Evolutionary conservation across 2,113 vertebrate species (phyloP).

Genomic region (Chlorocebus sabaeus): DNA sequence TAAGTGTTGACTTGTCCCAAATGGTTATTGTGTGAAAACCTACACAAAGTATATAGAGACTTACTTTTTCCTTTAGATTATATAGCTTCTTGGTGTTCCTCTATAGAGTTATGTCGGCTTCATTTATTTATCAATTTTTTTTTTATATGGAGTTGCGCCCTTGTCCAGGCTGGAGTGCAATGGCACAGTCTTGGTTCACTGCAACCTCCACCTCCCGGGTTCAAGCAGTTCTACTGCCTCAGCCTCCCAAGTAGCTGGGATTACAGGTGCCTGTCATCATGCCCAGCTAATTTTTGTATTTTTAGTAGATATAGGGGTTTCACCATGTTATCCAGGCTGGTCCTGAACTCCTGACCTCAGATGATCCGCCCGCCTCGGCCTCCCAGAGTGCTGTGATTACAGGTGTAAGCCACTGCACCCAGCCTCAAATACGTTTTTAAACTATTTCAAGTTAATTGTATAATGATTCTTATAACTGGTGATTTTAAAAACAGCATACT

Average conservation of each 20-base stretch:
- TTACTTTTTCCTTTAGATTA: neutral
- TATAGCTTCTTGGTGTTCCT: neutral
- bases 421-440: slow-evolving; percentile 10
- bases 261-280: no score
- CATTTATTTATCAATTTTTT: neutral
- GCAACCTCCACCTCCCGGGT: no score
- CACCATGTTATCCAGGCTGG: no score
- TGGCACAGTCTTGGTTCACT: no score
- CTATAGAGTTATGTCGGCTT: neutral
- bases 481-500: neutral
- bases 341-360: no score
- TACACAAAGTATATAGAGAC: neutral
- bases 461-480: neutral
- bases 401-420: no score
- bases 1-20: neutral
- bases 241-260: no score
- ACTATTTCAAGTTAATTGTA: slow-evolving; percentile 9
- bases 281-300: no score
- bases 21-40: neutral
- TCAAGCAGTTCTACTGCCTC: no score
- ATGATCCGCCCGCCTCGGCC: no score
- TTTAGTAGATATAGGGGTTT: no score
- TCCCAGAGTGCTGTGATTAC: no score
- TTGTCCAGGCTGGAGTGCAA: neutral
- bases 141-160: neutral